phyloP scores from a whole-genome alignment of 2,113 vertebrate species.

The Coracopsis vasa region DNA sequence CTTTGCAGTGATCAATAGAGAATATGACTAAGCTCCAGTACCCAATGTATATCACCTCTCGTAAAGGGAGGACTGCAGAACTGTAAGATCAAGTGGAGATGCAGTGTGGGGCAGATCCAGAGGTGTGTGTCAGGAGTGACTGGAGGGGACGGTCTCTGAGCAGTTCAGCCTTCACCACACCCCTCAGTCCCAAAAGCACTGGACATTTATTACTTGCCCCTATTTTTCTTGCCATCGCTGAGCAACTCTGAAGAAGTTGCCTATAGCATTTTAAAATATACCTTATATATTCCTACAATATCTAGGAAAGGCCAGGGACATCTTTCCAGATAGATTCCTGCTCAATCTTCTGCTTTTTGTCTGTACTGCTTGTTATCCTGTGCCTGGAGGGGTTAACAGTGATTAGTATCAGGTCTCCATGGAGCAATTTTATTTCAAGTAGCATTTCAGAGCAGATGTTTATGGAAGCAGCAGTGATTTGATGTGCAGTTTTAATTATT shows the following conservation, averaged over 20 bases:
- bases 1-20: neutral
- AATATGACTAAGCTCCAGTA: neutral
- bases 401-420: neutral
- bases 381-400: neutral
- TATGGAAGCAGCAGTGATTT: neutral
- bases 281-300: neutral
- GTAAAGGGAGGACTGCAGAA: neutral
- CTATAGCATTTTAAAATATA: neutral
- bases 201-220: neutral
- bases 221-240: neutral
- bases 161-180: neutral
- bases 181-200: neutral
- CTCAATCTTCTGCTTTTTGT: neutral
- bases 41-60: neutral
- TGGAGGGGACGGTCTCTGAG: neutral
- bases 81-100: neutral
- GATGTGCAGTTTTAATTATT: slow-evolving; percentile 14
- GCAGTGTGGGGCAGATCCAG: accelerated
- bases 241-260: neutral
- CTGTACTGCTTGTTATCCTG: neutral
- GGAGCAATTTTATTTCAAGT: neutral
- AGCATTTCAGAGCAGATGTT: neutral
- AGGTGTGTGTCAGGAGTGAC: neutral
- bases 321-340: neutral
- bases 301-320: neutral